Evolutionary conservation across 35 echinoderm and acorn worm species (phyloP).

Genomic region (Anneissia japonica): DNA sequence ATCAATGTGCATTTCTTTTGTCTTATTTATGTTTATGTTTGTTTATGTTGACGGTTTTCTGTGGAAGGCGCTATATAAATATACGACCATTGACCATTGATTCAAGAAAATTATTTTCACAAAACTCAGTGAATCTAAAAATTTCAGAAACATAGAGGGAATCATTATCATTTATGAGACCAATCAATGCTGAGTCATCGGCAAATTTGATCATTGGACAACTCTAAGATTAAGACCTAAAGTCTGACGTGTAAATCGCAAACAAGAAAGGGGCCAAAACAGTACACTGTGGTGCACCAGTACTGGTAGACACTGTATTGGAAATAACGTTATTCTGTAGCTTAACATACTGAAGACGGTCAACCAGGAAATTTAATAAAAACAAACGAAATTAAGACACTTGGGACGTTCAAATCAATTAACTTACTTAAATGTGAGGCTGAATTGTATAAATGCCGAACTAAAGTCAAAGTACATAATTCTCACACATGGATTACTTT

Average conservation of each 20-base stretch:
- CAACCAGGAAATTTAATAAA: constrained; percentile 7
- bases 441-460: constrained; percentile 34
- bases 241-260: constrained; percentile 51
- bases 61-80: too few species aligned
- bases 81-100: too few species aligned
- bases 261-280: constrained; percentile 43
- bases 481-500: neutral
- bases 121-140: constrained; percentile 21
- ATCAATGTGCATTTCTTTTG: constrained; percentile 52
- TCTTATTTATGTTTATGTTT: constrained; percentile 49
- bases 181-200: constrained; percentile 38
- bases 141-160: constrained; percentile 2
- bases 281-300: constrained; percentile 47
- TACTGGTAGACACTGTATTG: constrained; percentile 2
- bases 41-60: too few species aligned
- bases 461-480: constrained; percentile 41
- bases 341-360: constrained; percentile 26
- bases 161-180: constrained; percentile 32
- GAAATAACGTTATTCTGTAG: neutral
- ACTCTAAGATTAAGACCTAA: neutral
- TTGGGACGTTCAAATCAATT: neutral
- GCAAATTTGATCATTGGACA: constrained; percentile 54
- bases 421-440: constrained; percentile 8
- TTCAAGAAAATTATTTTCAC: constrained; percentile 22
- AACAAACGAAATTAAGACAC: neutral